Evolutionary conservation across 2,888 invertebrate genomes (phyloP).

Genomic region (Volucella inanis): DNA sequence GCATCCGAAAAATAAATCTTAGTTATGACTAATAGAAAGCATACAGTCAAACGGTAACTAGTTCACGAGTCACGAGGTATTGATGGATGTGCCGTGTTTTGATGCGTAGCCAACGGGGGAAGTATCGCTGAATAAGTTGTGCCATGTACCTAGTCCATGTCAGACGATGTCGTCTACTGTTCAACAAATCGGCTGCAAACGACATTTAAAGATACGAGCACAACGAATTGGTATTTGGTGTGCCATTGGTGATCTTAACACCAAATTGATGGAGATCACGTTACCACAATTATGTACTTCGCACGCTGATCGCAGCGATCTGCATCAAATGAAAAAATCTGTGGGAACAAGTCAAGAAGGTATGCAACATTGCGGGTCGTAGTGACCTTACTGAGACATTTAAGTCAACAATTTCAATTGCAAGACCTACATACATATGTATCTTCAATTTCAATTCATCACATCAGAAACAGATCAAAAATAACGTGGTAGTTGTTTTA

Average conservation of each 20-base stretch:
- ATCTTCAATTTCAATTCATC: too few species aligned
- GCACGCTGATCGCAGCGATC: constrained; percentile 3
- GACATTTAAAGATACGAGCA: constrained; percentile 10
- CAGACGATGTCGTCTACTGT: constrained; percentile 32
- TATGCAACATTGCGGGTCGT: not conserved
- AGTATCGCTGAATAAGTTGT: constrained; percentile 13
- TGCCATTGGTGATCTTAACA: constrained; percentile 28
- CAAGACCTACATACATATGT: too few species aligned
- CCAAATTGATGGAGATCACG: constrained; percentile 35
- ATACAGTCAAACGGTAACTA: constrained; percentile 17
- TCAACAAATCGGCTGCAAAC: constrained; percentile 11
- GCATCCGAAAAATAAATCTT: constrained; percentile 47
- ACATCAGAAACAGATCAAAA: too few species aligned
- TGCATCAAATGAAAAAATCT: constrained; percentile 1
- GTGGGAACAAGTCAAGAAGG: constrained; percentile 15
- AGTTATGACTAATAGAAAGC: constrained; percentile 51
- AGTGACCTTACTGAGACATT: constrained; percentile 14
- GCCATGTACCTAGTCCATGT: not conserved
- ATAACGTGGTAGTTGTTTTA: too few species aligned
- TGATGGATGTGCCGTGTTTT: constrained; percentile 22
- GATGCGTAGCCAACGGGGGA: constrained; percentile 34
- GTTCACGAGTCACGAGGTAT: constrained; percentile 24
- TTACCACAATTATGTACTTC: constrained; percentile 30
- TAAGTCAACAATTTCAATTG: too few species aligned
- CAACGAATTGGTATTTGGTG: constrained; percentile 4